Percentiles rank a stretch among this genome's conserved stretches.
phyloP scores from a whole-genome alignment of 2,888 invertebrate genomes.

The Halocaridina rubra region DNA sequence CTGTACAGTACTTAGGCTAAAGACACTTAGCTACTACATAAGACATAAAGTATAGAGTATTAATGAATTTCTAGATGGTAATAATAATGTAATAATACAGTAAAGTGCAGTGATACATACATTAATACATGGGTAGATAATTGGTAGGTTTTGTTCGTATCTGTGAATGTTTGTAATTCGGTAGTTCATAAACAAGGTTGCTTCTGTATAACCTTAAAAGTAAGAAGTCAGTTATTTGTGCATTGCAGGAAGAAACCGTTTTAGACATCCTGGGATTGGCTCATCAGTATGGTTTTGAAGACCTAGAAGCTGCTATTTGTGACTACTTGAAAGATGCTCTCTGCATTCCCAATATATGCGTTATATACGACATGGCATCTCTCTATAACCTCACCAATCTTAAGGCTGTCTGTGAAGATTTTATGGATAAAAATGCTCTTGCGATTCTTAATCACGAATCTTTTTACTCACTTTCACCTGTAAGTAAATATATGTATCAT shows the following conservation, averaged over 20 bases:
- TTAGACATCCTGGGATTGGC: conserved; percentile 83
- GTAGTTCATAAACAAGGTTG: no score
- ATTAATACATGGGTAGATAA: no score
- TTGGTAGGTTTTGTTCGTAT: no score
- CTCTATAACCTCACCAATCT: conserved; percentile 75
- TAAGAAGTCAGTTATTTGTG: no score
- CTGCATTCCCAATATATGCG: conserved; percentile 89
- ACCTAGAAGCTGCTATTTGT: conserved; percentile 90
- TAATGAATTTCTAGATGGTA: no score
- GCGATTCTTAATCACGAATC: conserved; percentile 87
- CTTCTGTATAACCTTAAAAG: no score
- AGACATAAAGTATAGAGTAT: no score
- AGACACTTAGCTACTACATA: no score
- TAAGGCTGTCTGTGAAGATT: conserved; percentile 84
- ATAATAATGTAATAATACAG: no score
- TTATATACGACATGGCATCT: conserved; percentile 93
- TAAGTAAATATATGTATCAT: conserved; percentile 72
- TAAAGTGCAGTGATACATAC: no score
- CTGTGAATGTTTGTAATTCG: no score
- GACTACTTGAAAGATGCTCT: conserved; percentile 91
- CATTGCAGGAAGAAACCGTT: conserved; percentile 69
- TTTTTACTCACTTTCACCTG: conserved; percentile 85
- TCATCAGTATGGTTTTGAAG: conserved; percentile 94
- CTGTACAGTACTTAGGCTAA: no score
- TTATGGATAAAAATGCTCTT: conserved; percentile 88